These are phyloP conservation scores for Drosophila pegasa DNA, from an alignment of 2,888 invertebrate species.

Conservation along the genomic window DNA sequence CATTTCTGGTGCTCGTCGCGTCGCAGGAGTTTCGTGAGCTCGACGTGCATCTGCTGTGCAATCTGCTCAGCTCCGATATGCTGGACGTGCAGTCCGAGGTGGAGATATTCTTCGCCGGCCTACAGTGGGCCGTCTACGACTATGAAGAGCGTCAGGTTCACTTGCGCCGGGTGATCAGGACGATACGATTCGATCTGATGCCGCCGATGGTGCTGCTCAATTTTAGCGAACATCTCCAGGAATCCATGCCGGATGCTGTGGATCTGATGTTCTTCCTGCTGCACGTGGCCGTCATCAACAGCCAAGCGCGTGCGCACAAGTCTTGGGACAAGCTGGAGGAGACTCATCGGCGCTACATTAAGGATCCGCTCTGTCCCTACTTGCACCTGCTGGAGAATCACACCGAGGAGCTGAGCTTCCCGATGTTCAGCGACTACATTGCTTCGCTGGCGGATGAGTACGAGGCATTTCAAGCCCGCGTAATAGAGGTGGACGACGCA, in stretches of 20 bases:
- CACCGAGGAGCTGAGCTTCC: background rate
- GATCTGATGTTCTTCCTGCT: slow-evolving; percentile 9
- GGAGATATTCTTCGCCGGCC: slow-evolving; percentile 9
- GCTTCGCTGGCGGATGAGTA: background rate
- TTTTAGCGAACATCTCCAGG: background rate
- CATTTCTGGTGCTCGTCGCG: background rate
- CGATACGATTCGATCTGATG: slow-evolving; percentile 12
- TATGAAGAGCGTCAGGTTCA: background rate
- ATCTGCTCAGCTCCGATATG: background rate
- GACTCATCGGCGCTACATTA: background rate
- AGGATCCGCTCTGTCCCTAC: slow-evolving; percentile 9
- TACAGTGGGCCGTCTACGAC: slow-evolving; percentile 6
- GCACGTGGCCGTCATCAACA: background rate
- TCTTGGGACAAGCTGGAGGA: fast-evolving
- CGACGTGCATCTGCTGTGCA: background rate
- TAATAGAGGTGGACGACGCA: background rate
- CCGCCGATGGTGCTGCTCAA: background rate
- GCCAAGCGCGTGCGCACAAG: background rate
- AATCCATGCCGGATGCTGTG: background rate
- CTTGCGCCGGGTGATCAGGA: background rate
- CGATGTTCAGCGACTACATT: slow-evolving; percentile 4
- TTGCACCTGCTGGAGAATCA: background rate
- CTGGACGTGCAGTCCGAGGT: slow-evolving; percentile 11
- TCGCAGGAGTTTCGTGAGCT: background rate
- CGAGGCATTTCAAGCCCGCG: background rate